Percentiles rank a stretch among this genome's conserved stretches.
Conservation (phyloP, 1,140 invertebrate genomes). For the Sinonovacula constricta region DNA sequence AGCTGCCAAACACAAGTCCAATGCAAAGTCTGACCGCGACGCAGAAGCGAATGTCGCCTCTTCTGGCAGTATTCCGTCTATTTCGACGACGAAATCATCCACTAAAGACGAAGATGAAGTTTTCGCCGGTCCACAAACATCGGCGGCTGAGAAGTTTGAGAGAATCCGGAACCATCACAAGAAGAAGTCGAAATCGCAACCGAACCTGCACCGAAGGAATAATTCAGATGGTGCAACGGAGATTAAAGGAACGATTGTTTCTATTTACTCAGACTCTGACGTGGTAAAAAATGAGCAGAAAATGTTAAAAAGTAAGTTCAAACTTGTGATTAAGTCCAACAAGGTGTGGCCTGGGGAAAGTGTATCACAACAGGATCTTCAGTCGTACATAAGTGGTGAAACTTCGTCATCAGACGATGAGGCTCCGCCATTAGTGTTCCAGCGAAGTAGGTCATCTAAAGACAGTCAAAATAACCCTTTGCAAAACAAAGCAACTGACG, state of each 20-base stretch:
- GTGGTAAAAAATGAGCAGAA: background rate
- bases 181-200: slow-evolving; percentile 38
- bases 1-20: background rate
- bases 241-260: slow-evolving; percentile 23
- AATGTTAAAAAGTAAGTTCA: slow-evolving; percentile 19
- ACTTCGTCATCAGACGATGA: no score
- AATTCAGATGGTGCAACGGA: background rate
- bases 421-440: background rate
- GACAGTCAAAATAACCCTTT: background rate
- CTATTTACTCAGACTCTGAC: slow-evolving; percentile 43
- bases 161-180: slow-evolving; percentile 23
- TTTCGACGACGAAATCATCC: background rate
- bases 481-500: background rate
- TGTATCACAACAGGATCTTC: background rate
- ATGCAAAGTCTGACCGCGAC: slow-evolving; percentile 1
- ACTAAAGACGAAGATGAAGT: background rate
- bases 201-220: slow-evolving; percentile 11
- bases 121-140: slow-evolving; percentile 22
- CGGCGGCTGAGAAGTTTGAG: slow-evolving; percentile 20
- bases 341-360: background rate
- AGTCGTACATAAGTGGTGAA: no score
- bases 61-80: background rate
- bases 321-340: slow-evolving; percentile 5
- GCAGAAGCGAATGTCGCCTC: background rate
- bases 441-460: background rate